Percentiles rank a stretch among this genome's conserved stretches.
Conservation (phyloP, 2,113 vertebrate genomes). For the Neodon shergylaensis region DNA sequence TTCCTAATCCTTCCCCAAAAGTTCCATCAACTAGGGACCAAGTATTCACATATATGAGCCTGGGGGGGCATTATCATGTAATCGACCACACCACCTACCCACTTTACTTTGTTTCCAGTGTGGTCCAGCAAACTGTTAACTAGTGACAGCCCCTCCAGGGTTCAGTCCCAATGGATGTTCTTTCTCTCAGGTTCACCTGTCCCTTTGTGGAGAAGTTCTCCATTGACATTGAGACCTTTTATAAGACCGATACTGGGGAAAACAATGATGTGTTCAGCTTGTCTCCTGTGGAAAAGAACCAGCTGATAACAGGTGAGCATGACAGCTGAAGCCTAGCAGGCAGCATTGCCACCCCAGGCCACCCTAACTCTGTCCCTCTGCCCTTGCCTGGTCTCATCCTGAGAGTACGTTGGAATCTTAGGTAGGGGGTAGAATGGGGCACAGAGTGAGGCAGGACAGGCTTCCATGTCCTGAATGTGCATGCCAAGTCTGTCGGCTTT, state of each 20-base stretch:
- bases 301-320: constrained; percentile 91
- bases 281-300: constrained; percentile 93
- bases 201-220: constrained; percentile 99
- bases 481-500: neutral
- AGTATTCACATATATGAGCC: neutral
- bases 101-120: too few relatives aligned
- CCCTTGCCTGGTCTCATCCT: neutral
- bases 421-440: neutral
- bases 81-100: neutral
- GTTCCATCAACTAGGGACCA: neutral
- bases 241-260: constrained; percentile 94
- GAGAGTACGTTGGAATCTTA: neutral
- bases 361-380: neutral
- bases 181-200: constrained; percentile 93
- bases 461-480: neutral
- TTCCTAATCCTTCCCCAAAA: neutral
- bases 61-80: neutral
- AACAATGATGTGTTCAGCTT: constrained; percentile 95
- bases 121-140: neutral
- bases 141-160: neutral
- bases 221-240: constrained; percentile 99
- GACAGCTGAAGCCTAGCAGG: neutral
- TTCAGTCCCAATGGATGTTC: neutral
- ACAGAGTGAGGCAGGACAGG: neutral
- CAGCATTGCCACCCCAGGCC: rapidly evolving